These are phyloP conservation scores for Tragelaphus scriptus DNA, from an alignment of 2,113 vertebrate species.

Conservation along the genomic window DNA sequence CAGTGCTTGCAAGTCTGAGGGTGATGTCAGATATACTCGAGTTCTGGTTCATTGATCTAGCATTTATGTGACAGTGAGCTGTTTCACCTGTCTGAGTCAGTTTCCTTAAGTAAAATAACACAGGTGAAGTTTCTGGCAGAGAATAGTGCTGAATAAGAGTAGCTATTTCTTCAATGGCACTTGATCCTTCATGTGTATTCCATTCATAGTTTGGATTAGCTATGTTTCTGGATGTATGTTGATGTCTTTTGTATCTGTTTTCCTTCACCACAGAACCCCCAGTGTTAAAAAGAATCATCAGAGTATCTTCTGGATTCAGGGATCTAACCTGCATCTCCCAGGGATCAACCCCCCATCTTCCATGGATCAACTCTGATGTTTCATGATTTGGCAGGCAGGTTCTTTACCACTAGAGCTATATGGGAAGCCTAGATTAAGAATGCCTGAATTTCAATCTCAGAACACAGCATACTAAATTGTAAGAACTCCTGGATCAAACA, in stretches of 20 bases:
- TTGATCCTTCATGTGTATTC: neutral
- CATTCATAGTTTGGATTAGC: neutral
- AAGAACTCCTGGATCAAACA: neutral
- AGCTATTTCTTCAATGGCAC: neutral
- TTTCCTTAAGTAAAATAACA: slow-evolving; percentile 7
- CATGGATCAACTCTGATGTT: neutral
- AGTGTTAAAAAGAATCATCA: neutral
- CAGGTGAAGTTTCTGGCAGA: neutral
- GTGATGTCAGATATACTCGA: neutral
- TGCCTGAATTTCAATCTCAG: neutral
- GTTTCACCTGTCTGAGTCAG: neutral
- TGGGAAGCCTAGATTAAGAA: neutral
- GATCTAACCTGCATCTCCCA: neutral
- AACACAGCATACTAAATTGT: neutral
- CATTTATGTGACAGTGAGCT: neutral
- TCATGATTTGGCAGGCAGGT: neutral
- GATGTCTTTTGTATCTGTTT: neutral
- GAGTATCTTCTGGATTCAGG: neutral
- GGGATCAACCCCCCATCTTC: neutral
- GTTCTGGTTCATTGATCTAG: neutral
- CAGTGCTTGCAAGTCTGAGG: neutral
- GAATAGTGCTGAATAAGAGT: neutral
- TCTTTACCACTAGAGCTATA: neutral
- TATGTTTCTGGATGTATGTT: neutral
- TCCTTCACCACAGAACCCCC: neutral